phyloP scores from a whole-genome alignment of 2,113 vertebrate genomes.

The Enhydra lutris region DNA sequence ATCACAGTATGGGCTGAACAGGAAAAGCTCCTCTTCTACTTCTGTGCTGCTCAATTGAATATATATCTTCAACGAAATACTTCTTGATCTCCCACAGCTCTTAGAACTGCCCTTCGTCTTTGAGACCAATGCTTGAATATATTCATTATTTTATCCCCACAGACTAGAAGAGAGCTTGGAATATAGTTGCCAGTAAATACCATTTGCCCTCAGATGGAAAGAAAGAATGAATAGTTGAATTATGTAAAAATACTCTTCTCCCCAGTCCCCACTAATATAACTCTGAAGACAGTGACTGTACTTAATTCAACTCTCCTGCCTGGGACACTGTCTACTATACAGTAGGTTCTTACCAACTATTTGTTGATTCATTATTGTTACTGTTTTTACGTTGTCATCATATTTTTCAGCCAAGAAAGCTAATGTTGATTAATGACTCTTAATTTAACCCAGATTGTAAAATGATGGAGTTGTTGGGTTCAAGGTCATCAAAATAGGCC shows the following conservation, averaged over 20 bases:
- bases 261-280: background rate
- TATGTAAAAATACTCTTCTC: background rate
- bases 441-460: background rate
- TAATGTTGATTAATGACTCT: background rate
- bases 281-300: background rate
- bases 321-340: background rate
- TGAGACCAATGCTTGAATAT: background rate
- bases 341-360: background rate
- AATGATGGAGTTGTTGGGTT: background rate
- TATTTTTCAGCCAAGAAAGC: background rate
- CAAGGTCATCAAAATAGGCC: background rate
- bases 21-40: background rate
- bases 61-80: background rate
- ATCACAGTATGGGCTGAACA: background rate
- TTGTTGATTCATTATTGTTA: background rate
- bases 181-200: background rate
- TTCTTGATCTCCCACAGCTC: background rate
- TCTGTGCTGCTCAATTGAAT: background rate
- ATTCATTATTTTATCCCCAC: background rate
- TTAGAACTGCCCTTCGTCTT: background rate
- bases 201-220: background rate
- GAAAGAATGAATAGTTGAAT: background rate
- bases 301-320: background rate
- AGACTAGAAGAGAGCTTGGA: background rate
- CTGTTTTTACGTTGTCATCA: background rate